Base-by-base conservation (phyloP, 1,140 invertebrate genomes). In the Pantala flavescens region DNA sequence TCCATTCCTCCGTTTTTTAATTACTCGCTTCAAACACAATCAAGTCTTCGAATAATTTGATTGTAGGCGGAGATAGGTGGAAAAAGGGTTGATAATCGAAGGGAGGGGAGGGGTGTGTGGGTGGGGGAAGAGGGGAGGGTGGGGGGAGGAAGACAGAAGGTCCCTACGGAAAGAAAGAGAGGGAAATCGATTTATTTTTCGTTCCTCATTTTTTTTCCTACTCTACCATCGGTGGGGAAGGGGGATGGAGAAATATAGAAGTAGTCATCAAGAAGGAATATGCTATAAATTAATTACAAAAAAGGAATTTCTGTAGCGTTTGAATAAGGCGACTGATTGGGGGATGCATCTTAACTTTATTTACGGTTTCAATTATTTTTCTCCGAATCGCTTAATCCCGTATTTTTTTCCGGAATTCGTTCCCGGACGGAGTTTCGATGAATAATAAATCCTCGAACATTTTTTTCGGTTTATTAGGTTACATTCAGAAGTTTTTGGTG, bases 31-130 rank as follows among this genome's bases (percentile, higher is more conserved):
- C 49, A 21, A 63, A 63, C 49, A 63, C 16, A 63, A 63, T 63
- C 49, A 63, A 63, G 49, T 63, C 49, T 63, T 63, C 49, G 49
- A 63, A 63, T 63, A 63, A 63, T 63, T 63, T 63, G 49, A 63
- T 63, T 63, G 49, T 63, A 63, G 12, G 49, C 14, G 49, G 49
- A 63, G 49, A 63, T 63, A 63, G 49, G 49, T 21, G 49, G 49
- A 63, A 63, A 63, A 63, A 63, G 49, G 49, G 49, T 63, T 63
- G 49, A 63, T 63, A 63, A 63, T 63, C 14, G n/a, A 36, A 36
- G 14, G 49, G 49, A 19, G 49, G 49, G 49, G 49, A 63, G 5
- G 49, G 49, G 49, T 14, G 49, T 63, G 3, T 14, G 49, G 49
- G 49, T 63, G 2, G 49, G 49, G 12, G 12, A 16, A 14, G 12